Base-by-base conservation (phyloP, 92 coral and sea anemone species). In the Porites lobata region DNA sequence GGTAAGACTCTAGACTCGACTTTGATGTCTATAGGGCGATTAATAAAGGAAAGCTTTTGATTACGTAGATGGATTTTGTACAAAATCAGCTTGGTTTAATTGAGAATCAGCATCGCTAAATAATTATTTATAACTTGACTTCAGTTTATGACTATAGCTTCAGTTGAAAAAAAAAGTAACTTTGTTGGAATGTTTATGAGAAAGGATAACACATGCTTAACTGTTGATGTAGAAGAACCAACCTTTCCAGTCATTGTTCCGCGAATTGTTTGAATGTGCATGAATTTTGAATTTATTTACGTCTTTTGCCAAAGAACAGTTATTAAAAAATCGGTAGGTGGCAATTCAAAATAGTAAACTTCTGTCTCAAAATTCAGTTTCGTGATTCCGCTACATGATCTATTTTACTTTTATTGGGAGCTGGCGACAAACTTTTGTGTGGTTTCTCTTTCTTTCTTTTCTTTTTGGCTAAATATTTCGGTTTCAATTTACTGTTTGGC, bases 251-350 rank as follows among this genome's bases (percentile, higher is more conserved):
- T 7, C 1, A 26, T 18, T 38, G 43, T 70, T 18, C 13, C 19
- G 17, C 75, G 77, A 70, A 70, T 70, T 70, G 69, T 82, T 70
- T 71, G 9, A 38, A 71, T 29, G 18, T 18, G 69, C 78, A 50
- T 51, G 86, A 50, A 82, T 69, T 82, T 70, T 32, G 43, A 56
- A 70, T 58, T 26, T 82, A 63, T 63, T 79, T 79, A 65, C 21
- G 72, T 79, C 68, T 63, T 65, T 4, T 50, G 18, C 83, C 21
- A 29, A 22, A 22, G 24, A 57, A 9, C 53, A 26, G 54, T 81
- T 69, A 70, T 43, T 52, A 43, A 53, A 69, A 24, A 52, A 54
- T 15, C 77, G 9, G 86, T 82, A 32, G 86, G 78, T 69, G 77
- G 69, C 86, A 53, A 26, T 82, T 70, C 69, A 57, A 32, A 32